A percentile compares a stretch with the other conserved stretches of the same genome.
Conservation (phyloP, 2,113 vertebrate species). For the Sebastes schlegelii region DNA sequence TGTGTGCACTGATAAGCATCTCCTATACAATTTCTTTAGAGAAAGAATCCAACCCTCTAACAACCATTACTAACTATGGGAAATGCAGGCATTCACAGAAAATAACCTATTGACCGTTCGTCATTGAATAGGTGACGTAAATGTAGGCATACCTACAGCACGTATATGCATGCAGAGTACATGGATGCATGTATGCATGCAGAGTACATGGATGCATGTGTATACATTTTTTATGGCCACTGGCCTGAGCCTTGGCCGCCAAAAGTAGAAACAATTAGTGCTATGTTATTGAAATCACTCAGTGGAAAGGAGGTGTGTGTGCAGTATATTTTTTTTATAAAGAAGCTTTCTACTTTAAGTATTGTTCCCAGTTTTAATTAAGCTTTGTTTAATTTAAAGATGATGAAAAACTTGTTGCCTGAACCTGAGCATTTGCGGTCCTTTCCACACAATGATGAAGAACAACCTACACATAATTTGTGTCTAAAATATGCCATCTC, state of each 20-base stretch:
- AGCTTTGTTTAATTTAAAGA: neutral
- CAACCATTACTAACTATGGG: neutral
- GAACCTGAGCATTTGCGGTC: neutral
- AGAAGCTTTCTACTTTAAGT: neutral
- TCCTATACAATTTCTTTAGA: constrained; percentile 1
- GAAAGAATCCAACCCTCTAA: neutral
- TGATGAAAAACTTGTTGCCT: neutral
- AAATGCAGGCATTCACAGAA: neutral
- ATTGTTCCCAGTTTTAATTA: neutral
- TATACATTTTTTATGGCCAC: neutral
- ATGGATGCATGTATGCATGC: neutral
- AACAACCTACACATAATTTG: neutral
- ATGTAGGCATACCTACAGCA: neutral
- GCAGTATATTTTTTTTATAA: neutral
- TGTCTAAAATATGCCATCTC: no score
- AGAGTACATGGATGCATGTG: neutral
- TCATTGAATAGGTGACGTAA: neutral
- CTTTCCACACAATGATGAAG: neutral
- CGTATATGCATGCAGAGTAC: neutral
- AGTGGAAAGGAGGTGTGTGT: neutral
- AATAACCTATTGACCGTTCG: no score
- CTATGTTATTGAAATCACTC: neutral
- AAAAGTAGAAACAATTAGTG: neutral
- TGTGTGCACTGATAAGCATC: constrained; percentile 20
- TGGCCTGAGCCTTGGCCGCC: neutral